Evolutionary conservation across 2,888 invertebrate species (phyloP), one percentile per base, ranked within the genome.

Genomic region (Selenia dentaria): DNA sequence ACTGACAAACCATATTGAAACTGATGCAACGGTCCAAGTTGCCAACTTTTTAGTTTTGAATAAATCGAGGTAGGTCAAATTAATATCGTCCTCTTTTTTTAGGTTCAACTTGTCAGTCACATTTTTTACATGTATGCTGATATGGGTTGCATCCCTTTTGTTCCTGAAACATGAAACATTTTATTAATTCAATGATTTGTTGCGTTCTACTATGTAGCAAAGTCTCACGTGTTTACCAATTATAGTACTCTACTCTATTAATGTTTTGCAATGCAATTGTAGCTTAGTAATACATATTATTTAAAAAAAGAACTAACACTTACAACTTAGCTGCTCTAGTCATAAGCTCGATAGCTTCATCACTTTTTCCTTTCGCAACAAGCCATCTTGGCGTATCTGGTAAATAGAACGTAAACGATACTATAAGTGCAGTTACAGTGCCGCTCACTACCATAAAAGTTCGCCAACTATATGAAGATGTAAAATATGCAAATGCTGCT

Each of bases 301-400:
- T 16, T 2, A 16, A 16, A 4, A 16, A 16, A n/a, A n/a, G n/a
- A n/a, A n/a, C n/a, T 2, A 16, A 16, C 65, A n/a, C 71, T 74
- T 33, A 81, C 82, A 73, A 63, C 52, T 59, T 71, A n/a, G 82
- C 81, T 32, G 76, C 77, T 31, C 53, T 66, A 0, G 66, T 71
- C 59, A 81, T 62, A 6, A 77, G 28, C 1, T 54, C 47, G 10
- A 76, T 41, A 5, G 74, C 74, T 43, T 71, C 56, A 1, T 76
- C 62, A 8, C 56, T 36, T 45, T 64, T 70, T 0, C 75, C 70
- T 18, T 67, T 70, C 0, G 74, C 65, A 18, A 83, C 59, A 45
- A 82, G 60, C 83, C 83, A 84, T 46, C 81, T 69, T 0, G 83
- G 83, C 22, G 81, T 72, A 47, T 83, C 83, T 1, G 83, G 79